Evolutionary conservation across 2,888 invertebrate genomes (phyloP).

Genomic region (Pediacus dermestoides): DNA sequence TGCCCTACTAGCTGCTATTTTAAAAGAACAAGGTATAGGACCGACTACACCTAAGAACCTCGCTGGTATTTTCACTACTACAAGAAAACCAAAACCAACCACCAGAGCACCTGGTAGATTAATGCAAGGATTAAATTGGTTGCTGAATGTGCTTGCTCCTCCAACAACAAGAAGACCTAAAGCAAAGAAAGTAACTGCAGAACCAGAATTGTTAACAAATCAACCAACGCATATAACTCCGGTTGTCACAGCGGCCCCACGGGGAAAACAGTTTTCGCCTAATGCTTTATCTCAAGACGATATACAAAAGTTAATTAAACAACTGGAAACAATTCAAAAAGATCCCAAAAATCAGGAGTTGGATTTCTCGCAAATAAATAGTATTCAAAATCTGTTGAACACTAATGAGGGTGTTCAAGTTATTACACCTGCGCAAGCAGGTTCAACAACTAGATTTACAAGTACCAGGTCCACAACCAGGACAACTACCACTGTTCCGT

Average conservation of each 20-base stretch:
- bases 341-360: constrained; percentile 41
- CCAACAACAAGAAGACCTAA: constrained; percentile 32
- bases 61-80: constrained; percentile 30
- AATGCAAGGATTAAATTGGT: constrained; percentile 47
- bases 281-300: constrained; percentile 39
- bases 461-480: constrained; percentile 14
- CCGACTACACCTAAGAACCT: constrained; percentile 58
- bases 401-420: constrained; percentile 33
- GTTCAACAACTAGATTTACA: constrained; percentile 28
- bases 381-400: constrained; percentile 37
- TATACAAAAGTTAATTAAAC: constrained; percentile 39
- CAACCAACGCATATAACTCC: constrained; percentile 44
- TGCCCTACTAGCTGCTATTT: constrained; percentile 64
- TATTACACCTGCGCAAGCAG: constrained; percentile 31
- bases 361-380: constrained; percentile 40
- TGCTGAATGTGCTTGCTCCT: constrained; percentile 43
- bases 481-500: constrained; percentile 8
- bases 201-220: constrained; percentile 38
- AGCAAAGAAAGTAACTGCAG: constrained; percentile 24
- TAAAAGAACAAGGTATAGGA: constrained; percentile 70
- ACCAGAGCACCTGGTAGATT: constrained; percentile 48
- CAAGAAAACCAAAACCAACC: constrained; percentile 36
- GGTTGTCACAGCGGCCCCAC: constrained; percentile 38
- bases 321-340: constrained; percentile 43
- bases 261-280: constrained; percentile 17